Percentiles rank a stretch among this genome's conserved stretches.
Conservation (phyloP, 2,888 invertebrate species). For the Crematogaster levior region DNA sequence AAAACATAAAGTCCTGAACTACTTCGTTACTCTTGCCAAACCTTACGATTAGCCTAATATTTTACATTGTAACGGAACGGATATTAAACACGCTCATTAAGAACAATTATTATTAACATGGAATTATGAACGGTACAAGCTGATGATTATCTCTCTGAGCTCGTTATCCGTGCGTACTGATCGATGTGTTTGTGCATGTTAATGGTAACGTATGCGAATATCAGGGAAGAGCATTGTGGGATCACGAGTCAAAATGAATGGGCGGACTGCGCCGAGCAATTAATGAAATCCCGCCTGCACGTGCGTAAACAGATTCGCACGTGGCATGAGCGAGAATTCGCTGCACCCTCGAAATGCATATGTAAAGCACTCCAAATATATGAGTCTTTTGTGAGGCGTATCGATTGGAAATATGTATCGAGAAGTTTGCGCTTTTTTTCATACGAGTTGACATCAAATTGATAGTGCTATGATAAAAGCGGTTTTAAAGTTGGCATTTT, state of each 20-base stretch:
- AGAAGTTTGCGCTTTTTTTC: neutral
- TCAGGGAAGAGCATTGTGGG: constrained; percentile 12
- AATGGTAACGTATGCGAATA: constrained; percentile 46
- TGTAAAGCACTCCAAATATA: neutral
- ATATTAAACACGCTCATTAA: constrained; percentile 25
- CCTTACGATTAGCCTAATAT: constrained; percentile 18
- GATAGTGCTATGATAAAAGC: neutral
- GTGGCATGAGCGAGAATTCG: constrained; percentile 75
- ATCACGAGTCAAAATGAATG: constrained; percentile 70
- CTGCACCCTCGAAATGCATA: constrained; percentile 13
- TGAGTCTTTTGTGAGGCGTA: neutral
- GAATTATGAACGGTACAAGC: constrained; percentile 10
- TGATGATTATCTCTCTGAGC: constrained; percentile 61
- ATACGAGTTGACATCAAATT: neutral
- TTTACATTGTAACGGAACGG: constrained; percentile 21
- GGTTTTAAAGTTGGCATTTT: neutral
- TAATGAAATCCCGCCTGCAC: constrained; percentile 78
- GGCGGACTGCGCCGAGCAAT: constrained; percentile 70
- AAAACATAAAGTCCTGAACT: constrained; percentile 17
- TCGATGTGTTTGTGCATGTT: constrained; percentile 58
- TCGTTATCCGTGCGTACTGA: constrained; percentile 61
- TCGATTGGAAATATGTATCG: neutral
- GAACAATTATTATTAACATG: constrained; percentile 18
- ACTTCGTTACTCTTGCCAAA: constrained; percentile 10
- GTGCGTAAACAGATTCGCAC: constrained; percentile 69